Percentiles rank a stretch among this genome's conserved stretches.
Conservation (phyloP, 2,888 invertebrate species). For the Rhopalosiphum nymphaeae region DNA sequence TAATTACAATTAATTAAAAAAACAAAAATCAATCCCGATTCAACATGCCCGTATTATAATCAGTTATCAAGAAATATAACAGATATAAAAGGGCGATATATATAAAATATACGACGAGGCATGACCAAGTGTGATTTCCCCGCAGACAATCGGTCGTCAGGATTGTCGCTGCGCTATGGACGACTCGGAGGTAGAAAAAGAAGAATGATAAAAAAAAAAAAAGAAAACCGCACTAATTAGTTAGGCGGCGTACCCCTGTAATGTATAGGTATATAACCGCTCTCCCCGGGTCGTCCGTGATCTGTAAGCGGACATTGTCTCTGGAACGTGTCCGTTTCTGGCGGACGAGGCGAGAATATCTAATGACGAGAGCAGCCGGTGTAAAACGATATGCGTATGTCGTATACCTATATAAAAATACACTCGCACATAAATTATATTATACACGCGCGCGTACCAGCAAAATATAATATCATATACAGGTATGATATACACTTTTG, state of each 20-base stretch:
- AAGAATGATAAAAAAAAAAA: not conserved
- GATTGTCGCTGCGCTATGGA: not conserved
- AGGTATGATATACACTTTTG: not conserved
- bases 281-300: not conserved
- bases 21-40: not conserved
- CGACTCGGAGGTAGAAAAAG: not conserved
- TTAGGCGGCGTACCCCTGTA: not conserved
- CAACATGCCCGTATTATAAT: not conserved
- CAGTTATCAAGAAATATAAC: not conserved
- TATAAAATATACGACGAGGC: not conserved
- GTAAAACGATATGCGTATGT: not conserved
- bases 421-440: not conserved
- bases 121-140: not conserved
- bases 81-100: fast-evolving
- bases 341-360: conserved; percentile 5
- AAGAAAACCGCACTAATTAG: not conserved
- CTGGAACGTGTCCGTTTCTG: not conserved
- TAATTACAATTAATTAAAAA: not conserved
- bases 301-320: not conserved
- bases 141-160: not conserved
- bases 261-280: not conserved
- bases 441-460: not conserved
- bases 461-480: not conserved
- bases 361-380: not conserved
- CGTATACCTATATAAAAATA: not conserved